Conservation (phyloP, 2,888 invertebrate species). For the Mythimna albipuncta region DNA sequence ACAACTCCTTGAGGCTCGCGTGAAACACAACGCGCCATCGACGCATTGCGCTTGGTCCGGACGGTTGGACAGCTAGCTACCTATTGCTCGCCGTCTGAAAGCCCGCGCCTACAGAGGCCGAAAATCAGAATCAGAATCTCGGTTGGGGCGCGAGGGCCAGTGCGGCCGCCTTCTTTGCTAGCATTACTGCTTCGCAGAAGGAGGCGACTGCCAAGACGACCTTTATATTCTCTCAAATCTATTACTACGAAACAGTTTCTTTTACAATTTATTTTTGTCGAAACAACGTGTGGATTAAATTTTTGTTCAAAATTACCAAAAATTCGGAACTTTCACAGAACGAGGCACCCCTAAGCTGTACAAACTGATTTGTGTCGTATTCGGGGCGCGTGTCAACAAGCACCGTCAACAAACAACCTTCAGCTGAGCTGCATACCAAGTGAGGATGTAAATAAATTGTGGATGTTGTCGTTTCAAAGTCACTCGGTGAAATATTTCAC, state of each 20-base stretch:
- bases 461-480: conserved; percentile 68
- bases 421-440: conserved; percentile 73
- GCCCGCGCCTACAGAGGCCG: too few species aligned
- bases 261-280: not conserved
- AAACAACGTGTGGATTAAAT: too few species aligned
- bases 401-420: conserved; percentile 85
- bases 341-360: conserved; percentile 32
- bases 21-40: too few species aligned
- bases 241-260: not conserved
- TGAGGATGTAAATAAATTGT: conserved; percentile 63
- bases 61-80: too few species aligned
- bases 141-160: too few species aligned
- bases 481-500: conserved; percentile 31
- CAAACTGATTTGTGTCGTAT: conserved; percentile 67
- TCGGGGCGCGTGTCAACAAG: conserved; percentile 79
- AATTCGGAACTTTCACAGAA: not conserved
- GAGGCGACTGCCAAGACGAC: too few species aligned
- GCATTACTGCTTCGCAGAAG: too few species aligned
- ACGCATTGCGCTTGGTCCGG: too few species aligned
- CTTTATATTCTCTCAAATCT: not conserved
- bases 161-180: too few species aligned
- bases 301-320: not conserved
- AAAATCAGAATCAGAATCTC: too few species aligned
- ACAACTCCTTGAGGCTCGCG: too few species aligned
- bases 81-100: too few species aligned